phyloP scores from a whole-genome alignment of 1,140 invertebrate genomes.

The Drosophila mauritiana region DNA sequence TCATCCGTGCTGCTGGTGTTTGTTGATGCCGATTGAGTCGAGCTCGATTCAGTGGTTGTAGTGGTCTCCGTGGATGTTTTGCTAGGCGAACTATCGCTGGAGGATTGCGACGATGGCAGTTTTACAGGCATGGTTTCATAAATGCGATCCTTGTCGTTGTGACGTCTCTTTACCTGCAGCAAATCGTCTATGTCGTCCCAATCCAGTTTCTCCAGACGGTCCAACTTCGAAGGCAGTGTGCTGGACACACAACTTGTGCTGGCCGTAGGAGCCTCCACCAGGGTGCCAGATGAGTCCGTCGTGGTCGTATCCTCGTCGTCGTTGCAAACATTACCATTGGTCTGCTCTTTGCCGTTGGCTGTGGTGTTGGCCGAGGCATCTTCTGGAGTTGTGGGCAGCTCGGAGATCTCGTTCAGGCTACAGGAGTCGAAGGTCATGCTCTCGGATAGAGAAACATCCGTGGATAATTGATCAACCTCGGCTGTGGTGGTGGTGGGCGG shows the following conservation, averaged over 20 bases:
- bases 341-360: slow-evolving; percentile 85
- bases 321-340: slow-evolving; percentile 56
- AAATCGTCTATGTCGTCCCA: slow-evolving; percentile 90
- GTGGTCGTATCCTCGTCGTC: slow-evolving; percentile 69
- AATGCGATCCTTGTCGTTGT: slow-evolving; percentile 88
- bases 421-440: slow-evolving; percentile 84
- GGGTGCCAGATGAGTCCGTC: slow-evolving; percentile 65
- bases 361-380: slow-evolving; percentile 86
- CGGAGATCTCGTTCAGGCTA: slow-evolving; percentile 77
- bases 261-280: slow-evolving; percentile 59
- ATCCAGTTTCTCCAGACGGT: slow-evolving; percentile 86
- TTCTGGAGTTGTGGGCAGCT: slow-evolving; percentile 78
- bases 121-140: slow-evolving; percentile 90
- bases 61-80: slow-evolving; percentile 66
- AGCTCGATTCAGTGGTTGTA: slow-evolving; percentile 53
- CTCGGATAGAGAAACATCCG: slow-evolving; percentile 81
- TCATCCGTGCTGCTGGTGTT: slow-evolving; percentile 67
- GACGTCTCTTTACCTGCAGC: slow-evolving; percentile 88
- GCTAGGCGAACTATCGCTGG: slow-evolving; percentile 76
- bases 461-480: slow-evolving; percentile 75
- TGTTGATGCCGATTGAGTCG: slow-evolving; percentile 47
- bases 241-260: slow-evolving; percentile 86
- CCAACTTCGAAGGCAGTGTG: slow-evolving; percentile 89
- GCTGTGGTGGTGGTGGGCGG: slow-evolving; percentile 66
- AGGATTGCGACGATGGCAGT: slow-evolving; percentile 86